Percentiles rank a stretch among this genome's conserved stretches.
Conservation (phyloP, 1,140 invertebrate genomes). For the Drosophila punjabiensis region DNA sequence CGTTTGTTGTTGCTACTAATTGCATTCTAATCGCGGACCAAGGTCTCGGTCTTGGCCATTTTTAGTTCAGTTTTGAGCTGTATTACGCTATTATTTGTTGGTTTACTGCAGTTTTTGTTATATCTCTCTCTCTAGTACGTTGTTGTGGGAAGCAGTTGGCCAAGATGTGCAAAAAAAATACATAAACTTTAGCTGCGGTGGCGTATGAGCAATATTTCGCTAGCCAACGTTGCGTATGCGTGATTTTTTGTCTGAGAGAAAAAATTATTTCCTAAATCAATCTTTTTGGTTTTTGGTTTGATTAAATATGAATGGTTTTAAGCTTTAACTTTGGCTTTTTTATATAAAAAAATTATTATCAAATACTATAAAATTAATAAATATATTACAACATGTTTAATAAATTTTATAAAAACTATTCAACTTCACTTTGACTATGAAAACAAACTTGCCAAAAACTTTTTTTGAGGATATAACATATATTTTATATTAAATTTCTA, state of each 20-base stretch:
- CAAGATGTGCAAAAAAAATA: constrained; percentile 55
- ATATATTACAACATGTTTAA: too few relatives aligned
- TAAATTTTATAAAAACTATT: too few relatives aligned
- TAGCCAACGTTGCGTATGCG: constrained; percentile 17
- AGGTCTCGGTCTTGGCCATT: constrained; percentile 76
- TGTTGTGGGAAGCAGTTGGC: constrained; percentile 71
- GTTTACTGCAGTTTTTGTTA: constrained; percentile 29
- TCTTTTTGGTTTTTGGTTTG: not conserved
- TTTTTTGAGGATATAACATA: too few relatives aligned
- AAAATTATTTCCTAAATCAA: not conserved
- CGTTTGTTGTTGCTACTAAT: constrained; percentile 63
- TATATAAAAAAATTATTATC: not conserved
- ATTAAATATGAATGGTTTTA: not conserved
- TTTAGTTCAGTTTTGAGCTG: constrained; percentile 36
- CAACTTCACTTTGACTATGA: too few relatives aligned
- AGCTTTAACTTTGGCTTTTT: not conserved
- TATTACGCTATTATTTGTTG: constrained; percentile 52
- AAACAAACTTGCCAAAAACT: too few relatives aligned
- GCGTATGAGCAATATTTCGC: constrained; percentile 21
- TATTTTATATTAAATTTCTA: too few relatives aligned
- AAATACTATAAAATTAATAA: not conserved
- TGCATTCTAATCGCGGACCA: constrained; percentile 77
- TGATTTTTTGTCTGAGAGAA: not conserved
- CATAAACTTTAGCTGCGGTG: not conserved
- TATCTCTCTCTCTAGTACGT: not conserved